phyloP scores from a whole-genome alignment of 1,140 invertebrate species.

The Ruditapes philippinarum region DNA sequence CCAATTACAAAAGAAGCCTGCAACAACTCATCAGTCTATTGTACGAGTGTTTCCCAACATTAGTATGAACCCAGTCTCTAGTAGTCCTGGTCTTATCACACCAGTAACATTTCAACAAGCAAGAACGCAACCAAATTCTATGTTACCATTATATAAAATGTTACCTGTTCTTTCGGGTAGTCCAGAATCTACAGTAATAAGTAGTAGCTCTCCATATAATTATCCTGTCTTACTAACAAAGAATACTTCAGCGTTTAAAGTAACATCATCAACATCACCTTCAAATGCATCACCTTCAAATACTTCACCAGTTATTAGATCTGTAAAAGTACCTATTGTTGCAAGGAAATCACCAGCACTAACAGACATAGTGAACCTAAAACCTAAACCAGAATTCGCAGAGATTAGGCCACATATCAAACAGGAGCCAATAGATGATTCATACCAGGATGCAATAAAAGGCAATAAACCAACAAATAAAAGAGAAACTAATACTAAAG shows the following conservation, averaged over 20 bases:
- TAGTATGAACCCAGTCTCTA: neutral
- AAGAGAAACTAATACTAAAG: neutral
- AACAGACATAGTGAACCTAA: neutral
- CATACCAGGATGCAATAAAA: neutral
- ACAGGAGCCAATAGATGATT: slow-evolving; percentile 68
- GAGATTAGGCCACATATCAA: slow-evolving; percentile 59
- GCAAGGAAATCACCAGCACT: neutral
- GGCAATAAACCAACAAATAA: neutral
- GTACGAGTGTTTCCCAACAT: neutral
- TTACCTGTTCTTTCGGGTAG: neutral
- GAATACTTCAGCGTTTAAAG: neutral
- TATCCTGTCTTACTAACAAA: slow-evolving; percentile 30
- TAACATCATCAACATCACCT: slow-evolving; percentile 16
- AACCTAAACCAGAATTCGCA: neutral
- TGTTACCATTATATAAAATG: neutral
- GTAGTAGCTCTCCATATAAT: neutral
- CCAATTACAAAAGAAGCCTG: neutral
- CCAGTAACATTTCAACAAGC: neutral
- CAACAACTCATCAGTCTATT: neutral
- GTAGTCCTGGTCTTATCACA: neutral
- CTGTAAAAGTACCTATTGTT: neutral
- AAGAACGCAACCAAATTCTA: neutral
- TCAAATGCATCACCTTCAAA: neutral
- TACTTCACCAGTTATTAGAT: neutral
- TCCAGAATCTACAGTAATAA: neutral